phyloP scores from a whole-genome alignment of 2,113 vertebrate species.

The Hydrolagus affinis region DNA sequence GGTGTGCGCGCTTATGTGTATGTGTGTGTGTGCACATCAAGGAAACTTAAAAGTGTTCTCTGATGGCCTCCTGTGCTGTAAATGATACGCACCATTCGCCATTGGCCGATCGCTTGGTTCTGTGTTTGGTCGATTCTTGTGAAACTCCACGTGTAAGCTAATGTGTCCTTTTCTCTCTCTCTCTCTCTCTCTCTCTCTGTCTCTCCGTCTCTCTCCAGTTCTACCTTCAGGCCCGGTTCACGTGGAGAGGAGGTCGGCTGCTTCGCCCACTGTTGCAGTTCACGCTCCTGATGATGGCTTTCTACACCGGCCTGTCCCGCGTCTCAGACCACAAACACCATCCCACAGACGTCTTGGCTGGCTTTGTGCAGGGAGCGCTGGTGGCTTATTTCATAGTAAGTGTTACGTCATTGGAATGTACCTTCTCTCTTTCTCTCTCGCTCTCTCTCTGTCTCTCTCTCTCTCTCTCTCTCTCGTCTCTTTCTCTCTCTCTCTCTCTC shows the following conservation, averaged over 20 bases:
- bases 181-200: slow-evolving; percentile 29
- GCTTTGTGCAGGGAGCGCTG: slow-evolving; percentile 82
- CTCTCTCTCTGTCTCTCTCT: neutral
- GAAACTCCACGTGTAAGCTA: neutral
- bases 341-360: slow-evolving; percentile 81
- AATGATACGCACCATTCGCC: too few species aligned
- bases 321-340: slow-evolving; percentile 93
- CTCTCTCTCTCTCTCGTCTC: neutral
- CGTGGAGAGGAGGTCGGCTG: slow-evolving; percentile 82
- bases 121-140: neutral
- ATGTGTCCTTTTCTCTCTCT: neutral
- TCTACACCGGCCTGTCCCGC: slow-evolving; percentile 88
- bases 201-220: slow-evolving; percentile 59
- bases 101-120: neutral
- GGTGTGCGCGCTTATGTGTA: too few species aligned
- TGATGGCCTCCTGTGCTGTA: too few species aligned
- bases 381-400: slow-evolving; percentile 91
- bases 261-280: slow-evolving; percentile 89
- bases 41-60: too few species aligned
- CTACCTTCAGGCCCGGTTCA: slow-evolving; percentile 90
- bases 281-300: slow-evolving; percentile 94
- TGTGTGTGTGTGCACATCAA: too few species aligned
- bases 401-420: slow-evolving; percentile 30
- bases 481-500: too few species aligned
- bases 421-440: neutral